Evolutionary conservation across 2,888 invertebrate genomes (phyloP).

Genomic region (Urechis unicinctus): DNA sequence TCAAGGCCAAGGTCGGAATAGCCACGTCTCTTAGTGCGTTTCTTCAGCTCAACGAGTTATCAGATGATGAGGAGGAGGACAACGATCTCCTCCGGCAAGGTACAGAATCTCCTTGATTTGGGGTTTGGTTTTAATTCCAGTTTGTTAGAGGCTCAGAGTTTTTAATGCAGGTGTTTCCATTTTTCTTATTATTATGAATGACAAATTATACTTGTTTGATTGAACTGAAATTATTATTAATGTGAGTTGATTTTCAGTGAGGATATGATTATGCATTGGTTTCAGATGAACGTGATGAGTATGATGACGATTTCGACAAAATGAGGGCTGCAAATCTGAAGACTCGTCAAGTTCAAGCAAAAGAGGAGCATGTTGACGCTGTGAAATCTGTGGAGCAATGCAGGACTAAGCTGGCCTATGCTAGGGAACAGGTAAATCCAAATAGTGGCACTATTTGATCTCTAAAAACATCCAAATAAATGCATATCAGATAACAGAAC

Average conservation of each 20-base stretch:
- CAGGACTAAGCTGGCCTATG: slow-evolving; percentile 36
- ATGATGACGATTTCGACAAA: slow-evolving; percentile 49
- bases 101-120: slow-evolving; percentile 7
- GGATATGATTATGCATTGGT: neutral
- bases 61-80: slow-evolving; percentile 40
- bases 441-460: neutral
- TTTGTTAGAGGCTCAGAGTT: too few relatives aligned
- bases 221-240: neutral
- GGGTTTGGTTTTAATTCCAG: too few relatives aligned
- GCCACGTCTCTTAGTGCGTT: slow-evolving; percentile 46
- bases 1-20: slow-evolving; percentile 29
- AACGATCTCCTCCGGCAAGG: slow-evolving; percentile 43
- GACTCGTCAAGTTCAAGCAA: slow-evolving; percentile 42
- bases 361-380: slow-evolving; percentile 39
- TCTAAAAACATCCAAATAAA: neutral
- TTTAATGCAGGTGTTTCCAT: too few relatives aligned
- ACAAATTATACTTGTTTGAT: too few relatives aligned
- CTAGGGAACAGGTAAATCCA: slow-evolving; percentile 35
- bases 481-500: neutral
- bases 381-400: slow-evolving; percentile 37
- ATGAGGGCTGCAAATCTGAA: slow-evolving; percentile 47
- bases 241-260: neutral
- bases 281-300: slow-evolving; percentile 48
- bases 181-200: too few relatives aligned
- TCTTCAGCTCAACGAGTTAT: slow-evolving; percentile 44